Conservation (phyloP, 1,140 invertebrate species). For the Melanaphis sacchari region DNA sequence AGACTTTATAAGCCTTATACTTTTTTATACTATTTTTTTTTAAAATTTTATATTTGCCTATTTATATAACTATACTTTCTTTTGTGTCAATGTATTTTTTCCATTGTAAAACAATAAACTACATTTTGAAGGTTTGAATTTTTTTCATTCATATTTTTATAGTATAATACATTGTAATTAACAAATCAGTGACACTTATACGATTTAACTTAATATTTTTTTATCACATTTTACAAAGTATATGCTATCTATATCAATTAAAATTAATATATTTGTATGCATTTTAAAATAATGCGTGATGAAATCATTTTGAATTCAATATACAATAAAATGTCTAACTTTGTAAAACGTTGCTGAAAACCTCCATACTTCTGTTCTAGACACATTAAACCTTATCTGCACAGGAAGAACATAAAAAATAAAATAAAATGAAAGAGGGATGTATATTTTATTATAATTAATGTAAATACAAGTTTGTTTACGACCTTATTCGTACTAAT, state of each 20-base stretch:
- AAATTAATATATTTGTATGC: not conserved
- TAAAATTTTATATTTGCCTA: not conserved
- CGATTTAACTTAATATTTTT: not conserved
- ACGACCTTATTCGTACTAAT: conserved; percentile 21
- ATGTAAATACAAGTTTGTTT: conserved; percentile 26
- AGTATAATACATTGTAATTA: not conserved
- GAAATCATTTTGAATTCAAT: not conserved
- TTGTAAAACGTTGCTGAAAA: not conserved
- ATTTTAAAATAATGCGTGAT: not conserved
- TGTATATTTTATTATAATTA: conserved; percentile 2
- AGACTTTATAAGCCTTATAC: not conserved
- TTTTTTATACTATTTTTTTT: not conserved
- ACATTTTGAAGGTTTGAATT: not conserved
- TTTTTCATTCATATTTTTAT: not conserved
- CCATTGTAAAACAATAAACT: not conserved
- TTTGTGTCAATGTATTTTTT: not conserved
- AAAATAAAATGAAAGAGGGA: not conserved
- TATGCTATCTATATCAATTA: no score
- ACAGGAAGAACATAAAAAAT: not conserved
- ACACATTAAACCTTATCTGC: not conserved
- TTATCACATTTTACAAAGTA: not conserved
- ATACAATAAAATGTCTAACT: not conserved
- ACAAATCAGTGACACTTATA: not conserved
- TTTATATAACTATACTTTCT: not conserved
- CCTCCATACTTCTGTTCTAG: not conserved